Base-by-base conservation (phyloP, 2,113 vertebrate genomes). In the Pica pica region DNA sequence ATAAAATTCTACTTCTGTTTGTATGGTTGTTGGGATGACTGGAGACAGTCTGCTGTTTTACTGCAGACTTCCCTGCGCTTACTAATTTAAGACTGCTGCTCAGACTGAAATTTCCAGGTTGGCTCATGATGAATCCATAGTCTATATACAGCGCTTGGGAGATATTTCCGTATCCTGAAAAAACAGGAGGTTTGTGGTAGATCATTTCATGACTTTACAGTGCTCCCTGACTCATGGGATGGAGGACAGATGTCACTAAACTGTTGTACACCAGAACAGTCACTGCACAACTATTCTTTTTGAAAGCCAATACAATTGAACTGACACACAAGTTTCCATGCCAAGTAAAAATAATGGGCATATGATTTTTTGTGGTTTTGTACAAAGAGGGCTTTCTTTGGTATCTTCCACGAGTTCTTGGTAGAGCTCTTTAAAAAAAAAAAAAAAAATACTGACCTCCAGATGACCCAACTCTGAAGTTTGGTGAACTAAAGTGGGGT, bases 71-170 rank as follows among this genome's bases (percentile, higher is more conserved):
- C 55, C 74, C 30, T 27, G 19, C 2, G 2, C 63, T 94, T 93
- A 65, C 92, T 96, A 95, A 95, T 95, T 95, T 90, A 95, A 91
- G 95, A 55, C 57, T 88, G 75, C 63, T 18, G 0, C 55, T 91
- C 87, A 83, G 55, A 89, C 59, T 93, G 84, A 95, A 87, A 37
- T 85, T 95, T 96, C 93, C 94, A 91, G 39, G 67, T 91, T 95
- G 89, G 81, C 89, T 94, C 15, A 50, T 33, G 82, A 90, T 90
- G 82, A 95, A 94, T 93, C 82, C 0, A 0, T 75, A 52, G 44
- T 79, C 87, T 91, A 41, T 91, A 85, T 46, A 57, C 57, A 95
- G 81, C 0, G 0, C 77, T 79, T 87, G 46, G 77, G 84, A 90
- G 78, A 86, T 80, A 94, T 80, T 95, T 94, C 87, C 33, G 0